phyloP scores from a whole-genome alignment of 2,888 invertebrate genomes.

The Cosmia pyralina region DNA sequence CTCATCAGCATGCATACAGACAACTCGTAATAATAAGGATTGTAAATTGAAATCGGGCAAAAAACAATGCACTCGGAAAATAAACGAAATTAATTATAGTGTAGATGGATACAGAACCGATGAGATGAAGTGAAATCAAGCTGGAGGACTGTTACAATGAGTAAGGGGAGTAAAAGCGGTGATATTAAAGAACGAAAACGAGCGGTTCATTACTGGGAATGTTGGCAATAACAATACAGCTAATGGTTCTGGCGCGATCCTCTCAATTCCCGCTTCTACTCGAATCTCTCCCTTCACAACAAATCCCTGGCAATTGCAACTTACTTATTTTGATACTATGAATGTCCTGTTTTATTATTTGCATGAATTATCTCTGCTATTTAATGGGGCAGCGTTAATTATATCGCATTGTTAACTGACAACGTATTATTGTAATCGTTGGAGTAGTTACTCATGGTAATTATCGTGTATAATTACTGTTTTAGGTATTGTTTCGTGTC shows the following conservation, averaged over 20 bases:
- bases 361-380: slow-evolving; percentile 63
- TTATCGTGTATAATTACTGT: slow-evolving; percentile 67
- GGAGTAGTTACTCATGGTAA: slow-evolving; percentile 67
- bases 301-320: slow-evolving; percentile 72
- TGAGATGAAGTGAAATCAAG: slow-evolving; percentile 83
- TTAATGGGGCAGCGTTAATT: slow-evolving; percentile 73
- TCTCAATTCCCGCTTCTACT: slow-evolving; percentile 83
- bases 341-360: slow-evolving; percentile 63
- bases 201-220: slow-evolving; percentile 88
- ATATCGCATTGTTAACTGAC: slow-evolving; percentile 74
- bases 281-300: slow-evolving; percentile 78
- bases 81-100: slow-evolving; percentile 82
- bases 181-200: slow-evolving; percentile 88
- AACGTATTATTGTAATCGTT: slow-evolving; percentile 60
- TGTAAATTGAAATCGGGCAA: slow-evolving; percentile 76
- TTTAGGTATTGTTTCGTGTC: slow-evolving; percentile 55
- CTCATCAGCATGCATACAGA: slow-evolving; percentile 83
- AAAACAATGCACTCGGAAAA: slow-evolving; percentile 70
- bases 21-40: slow-evolving; percentile 78
- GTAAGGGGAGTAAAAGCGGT: slow-evolving; percentile 83
- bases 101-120: slow-evolving; percentile 74
- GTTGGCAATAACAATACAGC: slow-evolving; percentile 89
- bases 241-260: slow-evolving; percentile 86
- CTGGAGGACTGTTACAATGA: slow-evolving; percentile 80
- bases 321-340: slow-evolving; percentile 59